Base-by-base conservation (phyloP, 2,888 invertebrate species). In the Archips crataeganus region DNA sequence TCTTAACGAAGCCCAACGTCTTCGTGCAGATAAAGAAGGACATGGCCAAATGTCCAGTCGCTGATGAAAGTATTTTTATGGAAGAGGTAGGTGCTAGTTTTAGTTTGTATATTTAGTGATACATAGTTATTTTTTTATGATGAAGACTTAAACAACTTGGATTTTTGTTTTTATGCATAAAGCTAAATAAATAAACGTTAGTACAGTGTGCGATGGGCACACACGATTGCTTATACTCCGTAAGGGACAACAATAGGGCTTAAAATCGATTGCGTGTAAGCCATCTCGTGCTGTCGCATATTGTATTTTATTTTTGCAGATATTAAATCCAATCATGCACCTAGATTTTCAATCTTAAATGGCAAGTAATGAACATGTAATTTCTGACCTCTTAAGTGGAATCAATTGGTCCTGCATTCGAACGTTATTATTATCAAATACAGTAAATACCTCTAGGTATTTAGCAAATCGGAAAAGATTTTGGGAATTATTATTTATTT, bases 1-100 rank as follows among this genome's bases (percentile, higher is more conserved):
- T 98, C 87, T 94, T 98, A 81, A 97, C 97, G 8, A 98, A 97
- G 88, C 96, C 97, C 42, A 95, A 96, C 76, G 75, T 85, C 15
- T 95, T 95, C 70, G 96, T 97, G 77, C 97, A 97, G 90, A 70
- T 74, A 70, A 97, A 97, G 91, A 90, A 92, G 60, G 79, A 96
- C 79, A 96, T 96, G 92, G 92, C 95, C 81, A 95, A 95, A 71
- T 93, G 96, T 80, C 97, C 97, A 66, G 88, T 97, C 81, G 96
- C 96, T 59, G 95, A 95, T 70, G 93, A 94, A 79, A 78, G 79
- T 77, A 77, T 83, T 81, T 77, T 82, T 77, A 45, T 74, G 74
- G 83, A 89, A 82, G 87, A 91, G 87, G 90, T 90, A 77, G 76
- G 86, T 85, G 81, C 78, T 57, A 11, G 74, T 75, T 65, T n/a